A percentile compares a stretch with the other conserved stretches of the same genome.
phyloP scores from a whole-genome alignment of 2,113 vertebrate genomes.

The Gila orcuttii region DNA sequence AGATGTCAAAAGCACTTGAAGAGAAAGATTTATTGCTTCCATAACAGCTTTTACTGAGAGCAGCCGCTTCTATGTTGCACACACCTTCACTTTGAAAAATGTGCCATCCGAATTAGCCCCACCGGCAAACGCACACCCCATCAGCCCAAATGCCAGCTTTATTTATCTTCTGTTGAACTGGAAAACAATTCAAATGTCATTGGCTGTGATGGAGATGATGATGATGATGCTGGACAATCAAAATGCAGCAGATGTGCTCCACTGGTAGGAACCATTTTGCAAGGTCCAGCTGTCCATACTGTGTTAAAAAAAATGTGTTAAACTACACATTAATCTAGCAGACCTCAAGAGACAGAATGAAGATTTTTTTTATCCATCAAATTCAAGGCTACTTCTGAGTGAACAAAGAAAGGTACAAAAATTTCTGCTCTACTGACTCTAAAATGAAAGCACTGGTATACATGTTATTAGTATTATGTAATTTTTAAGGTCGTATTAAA shows the following conservation, averaged over 20 bases:
- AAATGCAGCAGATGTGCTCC: conserved; percentile 22
- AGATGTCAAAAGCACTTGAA: conserved; percentile 38
- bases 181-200: conserved; percentile 71
- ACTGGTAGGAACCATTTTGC: background rate
- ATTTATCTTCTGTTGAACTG: conserved; percentile 71
- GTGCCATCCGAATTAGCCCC: conserved; percentile 39
- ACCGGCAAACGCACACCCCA: conserved; percentile 62
- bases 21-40: conserved; percentile 56
- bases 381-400: background rate
- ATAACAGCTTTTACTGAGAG: conserved; percentile 62
- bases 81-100: conserved; percentile 62
- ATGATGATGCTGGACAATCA: conserved; percentile 39
- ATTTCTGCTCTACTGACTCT: background rate
- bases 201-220: conserved; percentile 46
- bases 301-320: background rate
- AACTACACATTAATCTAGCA: background rate
- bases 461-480: background rate
- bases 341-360: background rate
- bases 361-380: background rate
- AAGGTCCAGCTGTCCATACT: background rate
- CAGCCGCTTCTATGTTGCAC: conserved; percentile 49
- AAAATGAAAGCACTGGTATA: background rate
- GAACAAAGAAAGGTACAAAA: background rate
- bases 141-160: conserved; percentile 74
- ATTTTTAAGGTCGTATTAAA: background rate